Evolutionary conservation across 2,113 vertebrate genomes (phyloP).

Genomic region (Pitta sordida): DNA sequence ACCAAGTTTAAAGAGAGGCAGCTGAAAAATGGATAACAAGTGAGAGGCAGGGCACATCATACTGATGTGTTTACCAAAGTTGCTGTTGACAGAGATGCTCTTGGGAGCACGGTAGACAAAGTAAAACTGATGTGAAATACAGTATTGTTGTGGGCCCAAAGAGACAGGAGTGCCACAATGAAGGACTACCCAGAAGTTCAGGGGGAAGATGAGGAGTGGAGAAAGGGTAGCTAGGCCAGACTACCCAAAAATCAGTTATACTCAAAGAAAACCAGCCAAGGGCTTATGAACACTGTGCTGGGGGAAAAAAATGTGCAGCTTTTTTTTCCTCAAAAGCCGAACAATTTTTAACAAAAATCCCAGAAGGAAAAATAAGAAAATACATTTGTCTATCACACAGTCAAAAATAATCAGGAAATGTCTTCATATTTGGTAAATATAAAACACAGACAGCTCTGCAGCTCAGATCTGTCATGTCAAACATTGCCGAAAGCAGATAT

Average conservation of each 20-base stretch:
- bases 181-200: neutral
- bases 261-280: neutral
- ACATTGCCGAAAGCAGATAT: neutral
- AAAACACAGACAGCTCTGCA: neutral
- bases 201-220: neutral
- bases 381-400: neutral
- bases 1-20: neutral
- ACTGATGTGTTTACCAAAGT: neutral
- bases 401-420: neutral
- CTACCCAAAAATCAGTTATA: neutral
- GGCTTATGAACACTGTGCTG: neutral
- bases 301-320: neutral
- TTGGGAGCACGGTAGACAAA: neutral
- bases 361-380: neutral
- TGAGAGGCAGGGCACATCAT: neutral
- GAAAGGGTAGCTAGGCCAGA: neutral
- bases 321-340: constrained; percentile 5
- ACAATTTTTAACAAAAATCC: neutral
- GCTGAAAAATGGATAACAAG: neutral
- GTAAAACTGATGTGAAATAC: neutral
- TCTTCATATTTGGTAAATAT: neutral
- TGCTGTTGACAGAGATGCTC: neutral
- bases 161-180: neutral
- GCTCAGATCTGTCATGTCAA: neutral
- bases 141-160: neutral